phyloP scores from a whole-genome alignment of 2,888 invertebrate genomes.

The Xestia rhomboidea region DNA sequence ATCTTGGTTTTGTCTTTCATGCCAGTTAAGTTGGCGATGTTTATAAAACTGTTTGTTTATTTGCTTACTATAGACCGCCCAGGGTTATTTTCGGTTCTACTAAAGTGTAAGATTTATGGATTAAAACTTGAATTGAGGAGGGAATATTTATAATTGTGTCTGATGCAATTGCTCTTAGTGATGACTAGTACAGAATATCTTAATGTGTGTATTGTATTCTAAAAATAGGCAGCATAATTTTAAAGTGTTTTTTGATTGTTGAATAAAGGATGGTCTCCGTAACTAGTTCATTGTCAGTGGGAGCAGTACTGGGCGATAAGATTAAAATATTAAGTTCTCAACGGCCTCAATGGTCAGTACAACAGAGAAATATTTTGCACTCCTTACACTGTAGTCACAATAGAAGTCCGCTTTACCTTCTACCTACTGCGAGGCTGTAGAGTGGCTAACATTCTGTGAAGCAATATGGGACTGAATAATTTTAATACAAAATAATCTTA shows the following conservation, averaged over 20 bases:
- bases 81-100: slow-evolving; percentile 56
- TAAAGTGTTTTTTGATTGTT: slow-evolving; percentile 53
- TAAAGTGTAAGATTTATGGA: slow-evolving; percentile 45
- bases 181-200: not conserved
- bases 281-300: slow-evolving; percentile 64
- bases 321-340: slow-evolving; percentile 81
- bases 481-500: not conserved
- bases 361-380: slow-evolving; percentile 79
- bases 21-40: slow-evolving; percentile 69
- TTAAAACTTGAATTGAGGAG: slow-evolving; percentile 12
- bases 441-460: slow-evolving; percentile 12
- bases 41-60: slow-evolving; percentile 65
- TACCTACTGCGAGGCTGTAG: slow-evolving; percentile 64
- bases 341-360: slow-evolving; percentile 71
- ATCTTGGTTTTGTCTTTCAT: slow-evolving; percentile 78
- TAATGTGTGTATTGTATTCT: slow-evolving; percentile 2
- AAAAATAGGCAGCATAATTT: slow-evolving; percentile 21
- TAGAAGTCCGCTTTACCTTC: slow-evolving; percentile 69
- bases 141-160: not conserved
- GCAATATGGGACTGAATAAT: slow-evolving; percentile 7
- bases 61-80: slow-evolving; percentile 68
- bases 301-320: slow-evolving; percentile 62
- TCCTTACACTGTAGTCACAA: slow-evolving; percentile 76
- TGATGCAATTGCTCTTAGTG: not conserved
- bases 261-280: slow-evolving; percentile 48